These are phyloP conservation scores for Leptinotarsa tumamoca DNA, from an alignment of 2,888 invertebrate genomes.

Conservation along the genomic window DNA sequence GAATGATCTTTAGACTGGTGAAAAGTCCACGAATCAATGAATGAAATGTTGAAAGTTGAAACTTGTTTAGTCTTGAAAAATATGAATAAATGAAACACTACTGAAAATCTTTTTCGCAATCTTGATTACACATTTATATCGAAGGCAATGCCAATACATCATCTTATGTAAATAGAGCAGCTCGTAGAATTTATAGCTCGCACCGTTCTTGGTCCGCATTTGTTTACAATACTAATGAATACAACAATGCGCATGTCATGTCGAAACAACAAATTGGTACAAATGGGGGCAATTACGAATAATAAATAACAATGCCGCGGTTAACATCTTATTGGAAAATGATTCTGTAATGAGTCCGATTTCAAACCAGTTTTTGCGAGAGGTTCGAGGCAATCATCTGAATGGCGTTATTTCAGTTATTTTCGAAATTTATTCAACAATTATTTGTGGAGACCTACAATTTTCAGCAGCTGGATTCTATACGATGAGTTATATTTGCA, in stretches of 20 bases:
- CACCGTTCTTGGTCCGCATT: slow-evolving; percentile 25
- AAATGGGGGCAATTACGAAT: slow-evolving; percentile 24
- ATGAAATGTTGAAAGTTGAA: too few relatives aligned
- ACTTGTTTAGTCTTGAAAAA: not conserved
- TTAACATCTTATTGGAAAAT: slow-evolving; percentile 23
- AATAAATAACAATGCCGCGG: slow-evolving; percentile 32
- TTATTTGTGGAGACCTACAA: not conserved
- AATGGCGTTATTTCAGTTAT: not conserved
- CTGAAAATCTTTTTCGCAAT: slow-evolving; percentile 25
- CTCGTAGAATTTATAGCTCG: slow-evolving; percentile 35
- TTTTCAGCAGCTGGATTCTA: not conserved
- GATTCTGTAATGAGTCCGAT: slow-evolving; percentile 11
- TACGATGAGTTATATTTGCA: not conserved
- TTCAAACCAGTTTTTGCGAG: slow-evolving; percentile 18
- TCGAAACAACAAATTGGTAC: slow-evolving; percentile 33
- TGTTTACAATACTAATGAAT: slow-evolving; percentile 41
- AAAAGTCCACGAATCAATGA: too few relatives aligned
- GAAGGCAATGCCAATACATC: slow-evolving; percentile 38
- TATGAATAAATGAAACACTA: not conserved
- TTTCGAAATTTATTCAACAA: slow-evolving; percentile 9
- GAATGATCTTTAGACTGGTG: too few relatives aligned
- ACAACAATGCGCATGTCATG: slow-evolving; percentile 35
- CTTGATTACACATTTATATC: slow-evolving; percentile 35
- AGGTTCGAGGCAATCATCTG: not conserved
- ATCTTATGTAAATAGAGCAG: slow-evolving; percentile 40